phyloP scores from a whole-genome alignment of 2,113 vertebrate genomes.

The Cranoglanis bouderius region DNA sequence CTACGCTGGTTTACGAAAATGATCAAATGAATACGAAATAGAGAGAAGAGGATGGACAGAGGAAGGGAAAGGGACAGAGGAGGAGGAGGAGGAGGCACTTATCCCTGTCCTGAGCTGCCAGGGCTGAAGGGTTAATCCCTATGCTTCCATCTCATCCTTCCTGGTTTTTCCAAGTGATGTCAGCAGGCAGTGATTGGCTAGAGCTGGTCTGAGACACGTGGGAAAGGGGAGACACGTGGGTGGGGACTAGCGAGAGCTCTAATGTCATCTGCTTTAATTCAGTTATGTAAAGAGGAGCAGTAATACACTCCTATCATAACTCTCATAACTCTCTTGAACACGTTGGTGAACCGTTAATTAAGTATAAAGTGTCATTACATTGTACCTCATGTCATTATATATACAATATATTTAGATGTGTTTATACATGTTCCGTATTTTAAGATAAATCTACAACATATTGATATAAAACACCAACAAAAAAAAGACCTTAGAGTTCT shows the following conservation, averaged over 20 bases:
- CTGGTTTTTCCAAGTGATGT: slow-evolving; percentile 76
- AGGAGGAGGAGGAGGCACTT: slow-evolving; percentile 65
- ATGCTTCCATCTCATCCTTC: slow-evolving; percentile 66
- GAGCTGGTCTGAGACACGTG: slow-evolving; percentile 52
- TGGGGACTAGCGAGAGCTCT: slow-evolving; percentile 24
- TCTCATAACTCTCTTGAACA: slow-evolving; percentile 47
- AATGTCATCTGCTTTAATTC: slow-evolving; percentile 68
- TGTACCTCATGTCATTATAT: background rate
- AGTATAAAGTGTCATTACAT: background rate
- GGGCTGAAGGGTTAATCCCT: slow-evolving; percentile 75
- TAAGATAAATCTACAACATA: too few species aligned
- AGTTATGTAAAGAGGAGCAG: slow-evolving; percentile 73
- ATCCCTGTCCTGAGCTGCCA: slow-evolving; percentile 70
- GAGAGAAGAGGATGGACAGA: slow-evolving; percentile 1
- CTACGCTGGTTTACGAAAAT: background rate
- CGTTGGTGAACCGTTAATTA: slow-evolving; percentile 28
- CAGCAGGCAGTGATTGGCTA: slow-evolving; percentile 66
- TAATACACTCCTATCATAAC: slow-evolving; percentile 63
- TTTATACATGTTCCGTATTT: too few species aligned
- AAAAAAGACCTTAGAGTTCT: background rate
- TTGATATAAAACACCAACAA: too few species aligned
- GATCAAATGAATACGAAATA: slow-evolving; percentile 40
- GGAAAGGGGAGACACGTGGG: slow-evolving; percentile 47
- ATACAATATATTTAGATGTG: too few species aligned
- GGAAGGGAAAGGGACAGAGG: slow-evolving; percentile 1